Base-by-base conservation (phyloP, 2,797 vertebrate species). In the Urocyon cinereoargenteus region DNA sequence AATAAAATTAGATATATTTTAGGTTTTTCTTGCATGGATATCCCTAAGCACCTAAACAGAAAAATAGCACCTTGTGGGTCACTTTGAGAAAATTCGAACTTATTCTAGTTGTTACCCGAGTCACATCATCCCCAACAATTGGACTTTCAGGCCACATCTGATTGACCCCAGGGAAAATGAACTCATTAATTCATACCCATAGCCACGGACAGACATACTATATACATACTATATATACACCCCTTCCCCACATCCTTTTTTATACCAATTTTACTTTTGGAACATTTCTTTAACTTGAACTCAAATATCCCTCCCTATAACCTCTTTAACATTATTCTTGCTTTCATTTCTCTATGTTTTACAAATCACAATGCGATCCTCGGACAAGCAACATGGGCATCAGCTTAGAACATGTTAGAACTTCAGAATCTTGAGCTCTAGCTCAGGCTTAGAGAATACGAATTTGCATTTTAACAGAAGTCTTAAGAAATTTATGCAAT, bases 381-480 rank as follows among this genome's bases (percentile, higher is more conserved):
- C 19, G 9, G 31, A 70, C 10, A 94, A 90, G 53, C 11, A 97
- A 8, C 6, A 61, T 18, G 19, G 55, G 13, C 3, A 85, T 72
- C 59, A 86, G 26, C 16, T 90, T 94, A 72, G 22, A 96, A 94
- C 19, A 82, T 73, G 2, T 15, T 73, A 81, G 31, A 88, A 90
- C 70, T 57, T 87, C 24, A 70, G 51, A 93, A 77, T 92, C 26
- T 62, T 90, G 34, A 75, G 62, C 40, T 82, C 62, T 4, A 6
- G 45, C 19, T 26, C 16, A 77, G 36, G 10, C 11, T n/a, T 87
- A 49, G n/a, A 87, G 28, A 86, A 96, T 59, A 53, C 68, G 5
- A 91, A 95, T 90, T 57, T 96, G 10, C 14, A 73, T 86, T 88
- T 96, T 83, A 91, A 86, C 31, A 93, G 81, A 91, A 95, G 53